Evolutionary conservation across 2,113 vertebrate genomes (phyloP), one percentile per base, ranked within the genome.

Genomic region (Chloebia gouldiae): DNA sequence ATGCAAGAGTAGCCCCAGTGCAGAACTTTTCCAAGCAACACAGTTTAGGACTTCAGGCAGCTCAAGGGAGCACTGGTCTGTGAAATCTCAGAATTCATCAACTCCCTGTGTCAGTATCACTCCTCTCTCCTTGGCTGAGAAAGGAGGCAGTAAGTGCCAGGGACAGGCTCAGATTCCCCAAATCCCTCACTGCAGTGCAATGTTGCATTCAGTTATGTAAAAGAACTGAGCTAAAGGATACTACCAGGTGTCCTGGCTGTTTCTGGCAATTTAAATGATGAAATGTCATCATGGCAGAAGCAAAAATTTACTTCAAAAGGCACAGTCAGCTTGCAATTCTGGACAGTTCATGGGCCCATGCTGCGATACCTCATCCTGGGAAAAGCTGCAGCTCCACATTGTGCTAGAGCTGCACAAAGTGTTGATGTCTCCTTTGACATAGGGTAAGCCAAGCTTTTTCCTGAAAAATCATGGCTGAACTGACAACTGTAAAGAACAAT

Each of bases 81-180:
- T 89, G 81, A 91, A 90, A 89, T 69, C 78, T 90, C 72, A 30
- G 69, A 57, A 81, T 89, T 76, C 83, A 81, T 68, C 69, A 75
- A 0, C 65, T 91, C 57, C 61, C 73, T 69, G 0, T 87, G 84
- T 28, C 72, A 47, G 45, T 3, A 81, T 75, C 84, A 24, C 23
- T 93, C 20, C 45, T 86, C 77, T 89, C 73, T 75, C 54, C 89
- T 69, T 93, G 86, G 83, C 70, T 87, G 61, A 35, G 57, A 81
- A 76, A 57, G 28, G 69, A 78, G 50, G 45, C 40, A 81, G 8
- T 9, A 30, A 89, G 31, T 64, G 65, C 86, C 0, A 20, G 77
- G 86, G 68, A 77, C 24, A 73, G 76, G 60, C 59, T 96, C 59
- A 8, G 30, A 77, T 27, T 87, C 84, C 81, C 90, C 81, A 81